phyloP scores from a whole-genome alignment of 2,888 invertebrate species.

The Plutella xylostella region DNA sequence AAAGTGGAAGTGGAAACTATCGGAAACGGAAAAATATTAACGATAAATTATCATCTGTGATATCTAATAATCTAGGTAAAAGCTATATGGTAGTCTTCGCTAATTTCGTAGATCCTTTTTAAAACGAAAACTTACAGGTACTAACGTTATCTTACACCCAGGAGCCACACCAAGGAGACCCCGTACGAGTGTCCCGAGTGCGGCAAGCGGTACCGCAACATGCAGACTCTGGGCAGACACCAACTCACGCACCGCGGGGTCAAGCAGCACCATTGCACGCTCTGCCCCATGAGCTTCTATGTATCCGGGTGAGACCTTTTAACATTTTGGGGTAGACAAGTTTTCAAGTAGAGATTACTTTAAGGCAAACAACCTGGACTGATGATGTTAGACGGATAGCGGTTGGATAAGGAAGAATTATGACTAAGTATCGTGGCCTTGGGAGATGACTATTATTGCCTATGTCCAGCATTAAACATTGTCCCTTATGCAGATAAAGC shows the following conservation, averaged over 20 bases:
- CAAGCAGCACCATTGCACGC: slow-evolving; percentile 12
- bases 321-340: too few species aligned
- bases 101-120: background rate
- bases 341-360: too few species aligned
- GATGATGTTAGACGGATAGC: too few species aligned
- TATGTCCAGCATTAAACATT: too few species aligned
- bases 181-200: background rate
- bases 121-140: background rate
- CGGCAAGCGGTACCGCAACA: background rate
- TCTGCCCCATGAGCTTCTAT: slow-evolving; percentile 35
- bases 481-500: too few species aligned
- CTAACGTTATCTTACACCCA: background rate
- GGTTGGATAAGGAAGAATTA: too few species aligned
- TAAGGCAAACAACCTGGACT: too few species aligned
- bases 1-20: background rate
- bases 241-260: slow-evolving; percentile 10
- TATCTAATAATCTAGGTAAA: background rate
- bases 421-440: too few species aligned
- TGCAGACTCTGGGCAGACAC: slow-evolving; percentile 9
- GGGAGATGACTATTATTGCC: too few species aligned
- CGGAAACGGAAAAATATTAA: background rate
- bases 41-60: background rate
- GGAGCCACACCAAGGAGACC: background rate
- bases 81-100: too few species aligned
- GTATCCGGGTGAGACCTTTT: slow-evolving; percentile 34